phyloP scores from a whole-genome alignment of 2,113 vertebrate genomes.

The Hoplias malabaricus region DNA sequence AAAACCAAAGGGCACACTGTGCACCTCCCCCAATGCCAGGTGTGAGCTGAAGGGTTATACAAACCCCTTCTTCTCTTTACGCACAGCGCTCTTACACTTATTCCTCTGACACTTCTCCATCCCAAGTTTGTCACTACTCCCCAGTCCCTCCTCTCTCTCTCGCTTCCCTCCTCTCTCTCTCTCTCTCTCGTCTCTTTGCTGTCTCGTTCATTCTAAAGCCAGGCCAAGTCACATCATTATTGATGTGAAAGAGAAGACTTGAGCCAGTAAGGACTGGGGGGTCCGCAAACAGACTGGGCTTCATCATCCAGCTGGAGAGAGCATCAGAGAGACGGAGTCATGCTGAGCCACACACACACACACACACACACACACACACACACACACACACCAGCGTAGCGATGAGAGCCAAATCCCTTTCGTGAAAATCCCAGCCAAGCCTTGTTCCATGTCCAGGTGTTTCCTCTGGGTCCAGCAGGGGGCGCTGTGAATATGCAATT shows the following conservation, averaged over 20 bases:
- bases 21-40: no score
- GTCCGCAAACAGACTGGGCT: background rate
- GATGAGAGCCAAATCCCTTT: conserved; percentile 19
- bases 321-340: background rate
- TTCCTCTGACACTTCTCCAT: background rate
- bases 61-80: no score
- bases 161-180: background rate
- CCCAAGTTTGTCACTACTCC: background rate
- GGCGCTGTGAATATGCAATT: conserved; percentile 12
- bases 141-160: background rate
- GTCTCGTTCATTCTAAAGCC: conserved; percentile 11
- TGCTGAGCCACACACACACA: conserved; percentile 12
- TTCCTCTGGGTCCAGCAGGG: background rate
- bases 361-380: conserved; percentile 17
- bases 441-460: background rate
- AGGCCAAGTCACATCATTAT: conserved; percentile 54
- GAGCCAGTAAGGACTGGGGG: conserved; percentile 56
- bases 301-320: conserved; percentile 28
- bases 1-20: no score
- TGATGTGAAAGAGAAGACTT: conserved; percentile 55
- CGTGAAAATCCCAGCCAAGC: conserved; percentile 1
- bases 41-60: no score
- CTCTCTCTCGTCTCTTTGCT: background rate
- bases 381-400: conserved; percentile 1
- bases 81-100: background rate